Percentiles rank a stretch among this genome's conserved stretches.
Evolutionary conservation across 1,140 invertebrate species (phyloP).

Genomic region (Drosophila chauvacae): DNA sequence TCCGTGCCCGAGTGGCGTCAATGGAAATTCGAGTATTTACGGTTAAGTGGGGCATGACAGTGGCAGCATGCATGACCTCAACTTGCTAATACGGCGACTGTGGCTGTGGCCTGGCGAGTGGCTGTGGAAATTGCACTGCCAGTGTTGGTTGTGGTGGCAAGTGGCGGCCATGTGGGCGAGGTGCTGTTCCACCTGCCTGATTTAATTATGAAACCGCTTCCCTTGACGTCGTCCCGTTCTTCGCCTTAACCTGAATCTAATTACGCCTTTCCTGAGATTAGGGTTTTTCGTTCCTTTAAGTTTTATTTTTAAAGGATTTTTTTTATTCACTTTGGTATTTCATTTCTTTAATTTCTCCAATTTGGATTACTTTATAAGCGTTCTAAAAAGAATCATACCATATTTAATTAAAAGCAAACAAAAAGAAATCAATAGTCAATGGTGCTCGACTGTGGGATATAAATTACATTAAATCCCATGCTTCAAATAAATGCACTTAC

Average conservation of each 20-base stretch:
- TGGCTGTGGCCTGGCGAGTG: slow-evolving; percentile 26
- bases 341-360: not conserved
- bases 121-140: slow-evolving; percentile 16
- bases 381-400: not conserved
- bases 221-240: not conserved
- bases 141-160: slow-evolving; percentile 17
- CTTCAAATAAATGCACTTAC: too few relatives aligned
- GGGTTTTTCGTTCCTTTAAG: not conserved
- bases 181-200: not conserved
- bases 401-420: slow-evolving; percentile 3
- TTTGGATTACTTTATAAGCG: too few relatives aligned
- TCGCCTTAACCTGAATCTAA: not conserved
- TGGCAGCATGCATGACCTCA: slow-evolving; percentile 41
- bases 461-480: not conserved
- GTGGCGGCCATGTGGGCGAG: not conserved
- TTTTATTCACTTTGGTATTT: not conserved
- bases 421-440: not conserved
- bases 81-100: slow-evolving; percentile 37
- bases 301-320: not conserved
- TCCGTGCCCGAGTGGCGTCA: slow-evolving; percentile 35
- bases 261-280: not conserved
- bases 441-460: not conserved
- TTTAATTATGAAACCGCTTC: slow-evolving; percentile 8
- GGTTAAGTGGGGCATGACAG: slow-evolving; percentile 49
- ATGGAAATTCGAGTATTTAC: slow-evolving; percentile 58